Evolutionary conservation across 2,797 vertebrate species (phyloP).

Genomic region (Melanotaenia pygmaea): DNA sequence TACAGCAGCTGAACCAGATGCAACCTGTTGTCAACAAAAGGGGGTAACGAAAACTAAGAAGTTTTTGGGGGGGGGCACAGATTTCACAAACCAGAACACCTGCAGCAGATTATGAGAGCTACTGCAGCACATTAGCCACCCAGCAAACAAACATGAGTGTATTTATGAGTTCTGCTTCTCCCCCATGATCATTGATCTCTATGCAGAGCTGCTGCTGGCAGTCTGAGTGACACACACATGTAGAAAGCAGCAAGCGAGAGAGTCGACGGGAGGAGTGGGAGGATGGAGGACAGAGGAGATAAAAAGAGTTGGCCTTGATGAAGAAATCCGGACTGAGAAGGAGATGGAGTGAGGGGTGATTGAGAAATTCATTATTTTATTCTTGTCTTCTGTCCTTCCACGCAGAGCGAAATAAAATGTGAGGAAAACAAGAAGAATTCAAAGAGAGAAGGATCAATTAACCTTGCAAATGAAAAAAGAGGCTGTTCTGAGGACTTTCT

Average conservation of each 20-base stretch:
- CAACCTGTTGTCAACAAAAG: no score
- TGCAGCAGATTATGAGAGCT: slow-evolving; percentile 15
- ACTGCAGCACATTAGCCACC: slow-evolving; percentile 20
- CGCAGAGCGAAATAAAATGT: neutral
- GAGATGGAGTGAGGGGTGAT: slow-evolving; percentile 12
- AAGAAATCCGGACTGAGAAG: slow-evolving; percentile 22
- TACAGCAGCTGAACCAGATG: slow-evolving; percentile 1
- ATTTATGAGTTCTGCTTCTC: neutral
- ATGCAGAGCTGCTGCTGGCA: slow-evolving; percentile 3
- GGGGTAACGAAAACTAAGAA: neutral
- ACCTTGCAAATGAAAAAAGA: slow-evolving; percentile 29
- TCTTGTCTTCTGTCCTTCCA: slow-evolving; percentile 5
- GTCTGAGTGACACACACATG: slow-evolving; percentile 20
- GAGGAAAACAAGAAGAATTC: neutral
- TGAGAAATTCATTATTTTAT: neutral
- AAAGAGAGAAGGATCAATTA: slow-evolving; percentile 20
- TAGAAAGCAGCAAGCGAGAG: slow-evolving; percentile 17
- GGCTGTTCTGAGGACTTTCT: slow-evolving; percentile 46
- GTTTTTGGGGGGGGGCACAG: neutral
- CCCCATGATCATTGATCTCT: slow-evolving; percentile 3
- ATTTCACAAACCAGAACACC: slow-evolving; percentile 9
- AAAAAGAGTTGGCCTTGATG: slow-evolving; percentile 50
- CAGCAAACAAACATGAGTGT: neutral
- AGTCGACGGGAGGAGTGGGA: slow-evolving; percentile 37
- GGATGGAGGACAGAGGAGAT: slow-evolving; percentile 29